phyloP scores from a whole-genome alignment of 2,113 vertebrate species.

The Azemiops feae region DNA sequence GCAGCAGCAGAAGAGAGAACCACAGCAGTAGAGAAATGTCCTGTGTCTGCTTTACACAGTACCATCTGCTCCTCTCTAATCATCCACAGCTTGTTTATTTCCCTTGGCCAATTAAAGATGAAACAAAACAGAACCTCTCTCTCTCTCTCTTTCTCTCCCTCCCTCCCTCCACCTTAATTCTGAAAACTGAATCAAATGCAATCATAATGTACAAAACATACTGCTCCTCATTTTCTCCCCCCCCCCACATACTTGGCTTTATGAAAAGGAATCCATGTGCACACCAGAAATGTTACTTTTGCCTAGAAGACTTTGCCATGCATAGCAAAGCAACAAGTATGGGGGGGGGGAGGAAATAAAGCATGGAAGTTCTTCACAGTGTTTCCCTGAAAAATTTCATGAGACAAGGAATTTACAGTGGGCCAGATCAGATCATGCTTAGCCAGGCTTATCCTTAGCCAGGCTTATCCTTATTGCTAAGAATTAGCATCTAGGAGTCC shows the following conservation, averaged over 20 bases:
- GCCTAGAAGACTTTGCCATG: slow-evolving; percentile 37
- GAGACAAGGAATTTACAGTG: slow-evolving; percentile 26
- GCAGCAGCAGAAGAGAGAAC: slow-evolving; percentile 46
- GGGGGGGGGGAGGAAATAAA: neutral
- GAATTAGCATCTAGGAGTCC: neutral
- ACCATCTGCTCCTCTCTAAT: slow-evolving; percentile 59
- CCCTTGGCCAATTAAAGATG: slow-evolving; percentile 26
- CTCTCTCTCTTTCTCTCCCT: neutral
- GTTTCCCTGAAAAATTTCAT: slow-evolving; percentile 32
- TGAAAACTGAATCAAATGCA: neutral
- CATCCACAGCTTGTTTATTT: slow-evolving; percentile 27
- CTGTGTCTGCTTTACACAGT: slow-evolving; percentile 23
- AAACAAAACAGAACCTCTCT: slow-evolving; percentile 2
- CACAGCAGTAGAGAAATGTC: slow-evolving; percentile 43
- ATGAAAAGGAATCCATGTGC: neutral
- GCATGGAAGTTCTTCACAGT: slow-evolving; percentile 15
- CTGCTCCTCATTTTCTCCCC: neutral
- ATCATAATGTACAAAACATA: slow-evolving; percentile 7
- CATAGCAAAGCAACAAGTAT: neutral
- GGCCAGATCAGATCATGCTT: slow-evolving; percentile 30
- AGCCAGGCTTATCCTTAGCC: slow-evolving; percentile 10
- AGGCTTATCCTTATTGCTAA: slow-evolving; percentile 9
- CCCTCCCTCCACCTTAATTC: slow-evolving; percentile 14
- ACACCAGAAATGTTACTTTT: neutral
- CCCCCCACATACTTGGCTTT: slow-evolving; percentile 2